A percentile compares a stretch with the other conserved stretches of the same genome.
phyloP scores from a whole-genome alignment of 2,113 vertebrate species.

The Mirza zaza region DNA sequence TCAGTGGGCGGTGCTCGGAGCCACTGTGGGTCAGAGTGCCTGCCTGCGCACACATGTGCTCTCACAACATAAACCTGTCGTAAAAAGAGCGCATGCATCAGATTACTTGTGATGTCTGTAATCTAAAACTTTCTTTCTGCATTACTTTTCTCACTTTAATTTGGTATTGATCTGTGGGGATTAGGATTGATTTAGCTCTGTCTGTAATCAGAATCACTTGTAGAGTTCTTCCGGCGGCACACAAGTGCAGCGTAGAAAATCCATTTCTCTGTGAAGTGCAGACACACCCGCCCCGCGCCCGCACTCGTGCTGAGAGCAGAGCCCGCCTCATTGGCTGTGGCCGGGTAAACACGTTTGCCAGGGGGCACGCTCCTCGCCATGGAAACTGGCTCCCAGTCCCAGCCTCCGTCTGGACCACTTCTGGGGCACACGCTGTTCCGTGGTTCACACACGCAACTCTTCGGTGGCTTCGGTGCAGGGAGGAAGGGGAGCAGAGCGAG shows the following conservation, averaged over 20 bases:
- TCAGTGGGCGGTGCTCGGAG: too few species aligned
- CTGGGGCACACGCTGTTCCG: not conserved
- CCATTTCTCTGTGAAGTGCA: fast-evolving
- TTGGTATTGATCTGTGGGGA: not conserved
- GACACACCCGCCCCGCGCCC: fast-evolving
- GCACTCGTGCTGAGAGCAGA: not conserved
- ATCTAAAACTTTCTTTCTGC: not conserved
- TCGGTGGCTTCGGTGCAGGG: not conserved
- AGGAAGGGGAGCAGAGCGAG: not conserved
- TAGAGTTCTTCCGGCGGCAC: fast-evolving
- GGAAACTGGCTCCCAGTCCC: not conserved
- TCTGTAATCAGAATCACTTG: not conserved
- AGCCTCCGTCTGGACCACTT: not conserved
- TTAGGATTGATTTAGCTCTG: not conserved
- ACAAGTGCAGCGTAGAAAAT: fast-evolving
- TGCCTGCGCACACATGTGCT: fast-evolving
- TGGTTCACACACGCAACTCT: not conserved
- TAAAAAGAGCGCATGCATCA: fast-evolving
- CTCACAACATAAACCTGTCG: fast-evolving
- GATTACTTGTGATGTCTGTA: fast-evolving
- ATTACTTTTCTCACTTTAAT: not conserved
- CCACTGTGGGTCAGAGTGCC: fast-evolving
- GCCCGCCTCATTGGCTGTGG: not conserved
- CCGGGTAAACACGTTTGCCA: not conserved
- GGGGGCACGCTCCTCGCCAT: not conserved